Base-by-base conservation (phyloP, 2,113 vertebrate species). In the Antennarius striatus region DNA sequence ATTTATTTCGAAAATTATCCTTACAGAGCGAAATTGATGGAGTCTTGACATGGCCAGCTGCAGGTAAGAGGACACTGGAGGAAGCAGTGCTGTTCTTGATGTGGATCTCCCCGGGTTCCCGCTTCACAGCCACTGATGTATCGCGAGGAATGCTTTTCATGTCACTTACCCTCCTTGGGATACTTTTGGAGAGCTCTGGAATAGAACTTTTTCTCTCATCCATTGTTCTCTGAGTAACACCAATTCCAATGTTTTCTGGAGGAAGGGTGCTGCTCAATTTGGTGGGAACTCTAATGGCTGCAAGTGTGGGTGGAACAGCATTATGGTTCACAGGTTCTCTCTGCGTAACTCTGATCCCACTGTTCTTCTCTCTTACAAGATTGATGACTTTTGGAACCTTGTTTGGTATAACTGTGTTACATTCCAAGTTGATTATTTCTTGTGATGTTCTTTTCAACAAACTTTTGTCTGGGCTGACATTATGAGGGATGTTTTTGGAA, bases 341-440 rank as follows among this genome's bases (percentile, higher is more conserved):
- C 15, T 58, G 75, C 0, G 56, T 14, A 5, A 78, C 51, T 56
- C 49, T 61, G 48, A 72, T 63, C 52, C 68, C 82, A 51, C 40
- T 14, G 1, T 60, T 84, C 16, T 48, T 67, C 8, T 86, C 88
- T 56, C 68, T 51, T 0, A 58, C 15, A 22, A 69, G 50, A 58
- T 49, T 60, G 6, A 63, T 30, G 9, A 2, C 60, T 82, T 82
- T 89, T 48, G 74, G 43, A 70, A 88, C 46, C 54, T 91, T 91
- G 53, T 51, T 80, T 0, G 82, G 85, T 15, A 71, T 10, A 22
- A 50, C 51, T 0, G 59, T 3, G 36, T 74, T 63, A 16, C 55
- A 62, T 1, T 89, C 77, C 54, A 84, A 28, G 56, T 85, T 79
- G 15, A 85, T 84, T 22, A 86, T 70, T 67, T 90, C 86, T 11